Evolutionary conservation across 2,113 vertebrate genomes (phyloP), one percentile per base, ranked within the genome.

Genomic region (Tretioscincus oriximinensis): DNA sequence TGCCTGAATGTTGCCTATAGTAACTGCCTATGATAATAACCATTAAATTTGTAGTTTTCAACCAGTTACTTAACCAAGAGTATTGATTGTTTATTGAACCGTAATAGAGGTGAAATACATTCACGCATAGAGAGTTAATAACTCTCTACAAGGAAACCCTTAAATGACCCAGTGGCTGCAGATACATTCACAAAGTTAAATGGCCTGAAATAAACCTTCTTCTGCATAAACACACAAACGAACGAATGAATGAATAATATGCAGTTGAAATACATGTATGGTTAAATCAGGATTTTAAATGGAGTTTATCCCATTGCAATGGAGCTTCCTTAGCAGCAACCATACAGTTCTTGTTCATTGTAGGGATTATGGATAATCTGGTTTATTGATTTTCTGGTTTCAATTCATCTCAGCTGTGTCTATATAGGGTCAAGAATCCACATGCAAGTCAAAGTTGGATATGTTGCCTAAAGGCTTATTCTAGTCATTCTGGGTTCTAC

Each of bases 1-100:
- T 1, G 51, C 80, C 89, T 84, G 70, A 82, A 85, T 47, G 31
- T 1, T 11, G 4, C 2, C 78, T 88, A 76, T 58, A 7, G 11
- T 85, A 60, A 84, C 75, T 78, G 16, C 74, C 6, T 67, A 22
- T 78, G 85, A 73, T 54, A 82, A 73, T 74, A 87, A 6, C 4
- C 66, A 65, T 73, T 84, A 67, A 1, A 41, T 74, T 65, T 85
- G 87, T 76, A 69, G 9, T 5, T 1, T 84, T 86, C 76, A 84
- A 29, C 1, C 0, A 72, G n/a, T 76, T 89, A 69, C 11, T 77
- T 86, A 80, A 73, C 0, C 8, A 70, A 80, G 41, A 81, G 4
- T 80, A 78, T 76, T 83, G 86, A 87, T 82, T 85, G 71, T n/a
- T 61, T 78, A 12, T 73, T 81, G 64, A 86, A 83, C 35, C 31